Base-by-base conservation (phyloP, 2,888 invertebrate species). In the Blastobasis adustella region DNA sequence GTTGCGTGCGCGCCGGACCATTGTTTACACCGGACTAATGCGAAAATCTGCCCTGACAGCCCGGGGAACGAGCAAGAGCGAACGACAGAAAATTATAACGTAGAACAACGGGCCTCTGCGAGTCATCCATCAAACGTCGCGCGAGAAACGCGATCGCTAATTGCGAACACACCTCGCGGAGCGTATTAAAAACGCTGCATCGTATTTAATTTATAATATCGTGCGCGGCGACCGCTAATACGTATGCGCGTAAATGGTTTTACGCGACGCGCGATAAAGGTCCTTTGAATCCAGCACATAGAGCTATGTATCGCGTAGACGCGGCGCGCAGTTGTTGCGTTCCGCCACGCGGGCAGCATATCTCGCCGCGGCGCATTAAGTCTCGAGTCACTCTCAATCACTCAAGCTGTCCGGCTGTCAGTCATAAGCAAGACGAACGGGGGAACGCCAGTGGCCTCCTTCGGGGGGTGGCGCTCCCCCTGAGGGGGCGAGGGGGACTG, bases 351-450 rank as follows among this genome's bases (percentile, higher is more conserved):
- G 56, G 51, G 58, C 53, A 41, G 55, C 58, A 69, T 73, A 74
- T 77, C 79, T 76, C 80, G 82, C 79, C 69, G 71, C 75, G 74
- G 82, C 82, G 83, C 85, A 86, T 86, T 86, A 86, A 85, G 85
- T 80, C 82, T 78, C 78, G 78, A 86, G 86, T 87, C 87, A 87
- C 82, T 87, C 86, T 86, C 86, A 85, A 87, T 87, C 86, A 87
- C 86, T 87, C 85, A 83, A 83, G 75, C 84, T 86, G 86, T 86
- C 86, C 81, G 69, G 79, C 81, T 80, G 85, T 87, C 86, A 85
- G 76, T 88, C 88, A 88, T 87, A 87, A 86, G 85, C 84, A 86
- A 86, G 85, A 84, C 85, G 82, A 81, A 85, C 82, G 82, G 83
- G 86, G 80, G 79, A 77, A 76, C 70, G 79, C 74, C 77, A 76